Evolutionary conservation across 2,797 vertebrate genomes (phyloP).

Genomic region (Holocentrus rufus): DNA sequence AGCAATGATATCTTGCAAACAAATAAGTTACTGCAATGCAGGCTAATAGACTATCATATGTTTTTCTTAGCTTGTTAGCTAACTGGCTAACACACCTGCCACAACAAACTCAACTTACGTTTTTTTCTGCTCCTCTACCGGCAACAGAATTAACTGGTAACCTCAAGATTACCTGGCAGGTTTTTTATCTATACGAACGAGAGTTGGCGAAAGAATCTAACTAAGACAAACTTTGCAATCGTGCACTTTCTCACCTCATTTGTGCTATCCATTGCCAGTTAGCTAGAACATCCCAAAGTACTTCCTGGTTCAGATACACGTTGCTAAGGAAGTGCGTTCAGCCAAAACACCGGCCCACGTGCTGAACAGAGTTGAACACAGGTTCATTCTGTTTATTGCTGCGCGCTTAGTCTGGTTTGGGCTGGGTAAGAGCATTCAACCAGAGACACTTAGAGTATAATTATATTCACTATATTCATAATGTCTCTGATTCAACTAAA

Average conservation of each 20-base stretch:
- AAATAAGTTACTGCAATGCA: conserved; percentile 25
- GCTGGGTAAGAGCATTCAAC: no score
- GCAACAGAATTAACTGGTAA: conserved; percentile 14
- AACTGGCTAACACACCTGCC: conserved; percentile 45
- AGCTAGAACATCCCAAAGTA: conserved; percentile 54
- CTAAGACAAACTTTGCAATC: conserved; percentile 48
- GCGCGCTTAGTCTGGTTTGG: no score
- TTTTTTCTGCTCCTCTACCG: conserved; percentile 23
- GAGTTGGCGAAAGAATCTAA: background rate
- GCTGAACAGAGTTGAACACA: background rate
- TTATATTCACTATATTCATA: no score
- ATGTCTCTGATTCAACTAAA: no score
- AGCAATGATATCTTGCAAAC: no score
- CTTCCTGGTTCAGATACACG: conserved; percentile 81
- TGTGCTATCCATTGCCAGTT: conserved; percentile 44
- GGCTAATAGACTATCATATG: conserved; percentile 24
- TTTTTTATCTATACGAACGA: background rate
- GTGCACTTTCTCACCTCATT: conserved; percentile 39
- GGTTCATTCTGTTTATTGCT: no score
- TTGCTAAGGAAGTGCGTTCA: conserved; percentile 75
- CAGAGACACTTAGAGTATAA: no score
- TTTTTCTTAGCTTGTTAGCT: conserved; percentile 66
- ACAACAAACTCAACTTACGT: conserved; percentile 65
- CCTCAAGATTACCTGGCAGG: conserved; percentile 6
- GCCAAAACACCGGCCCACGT: conserved; percentile 56